These are phyloP conservation scores for Blera fallax DNA, from an alignment of 2,888 invertebrate genomes.

Conservation along the genomic window DNA sequence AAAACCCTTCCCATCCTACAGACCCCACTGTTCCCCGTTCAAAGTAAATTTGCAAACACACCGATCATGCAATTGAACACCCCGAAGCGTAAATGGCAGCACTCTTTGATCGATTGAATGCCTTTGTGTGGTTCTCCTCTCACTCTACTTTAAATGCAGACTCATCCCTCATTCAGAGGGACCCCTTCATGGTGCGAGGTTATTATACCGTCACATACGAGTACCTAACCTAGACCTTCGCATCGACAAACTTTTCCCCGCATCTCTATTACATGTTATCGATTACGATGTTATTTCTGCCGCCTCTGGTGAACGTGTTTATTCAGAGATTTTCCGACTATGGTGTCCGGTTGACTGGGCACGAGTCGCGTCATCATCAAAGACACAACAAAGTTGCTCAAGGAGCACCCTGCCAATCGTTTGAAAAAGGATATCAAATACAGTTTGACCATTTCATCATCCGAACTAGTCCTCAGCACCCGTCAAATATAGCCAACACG, in stretches of 20 bases:
- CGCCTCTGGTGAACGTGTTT: constrained; percentile 63
- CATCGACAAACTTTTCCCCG: constrained; percentile 23
- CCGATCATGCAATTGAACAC: constrained; percentile 58
- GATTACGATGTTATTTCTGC: constrained; percentile 41
- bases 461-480: not conserved
- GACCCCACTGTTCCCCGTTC: constrained; percentile 4
- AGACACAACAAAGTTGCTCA: constrained; percentile 8
- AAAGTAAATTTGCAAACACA: constrained; percentile 37
- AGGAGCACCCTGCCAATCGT: not conserved
- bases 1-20: not conserved
- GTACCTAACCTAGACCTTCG: constrained; percentile 35
- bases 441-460: constrained; percentile 1
- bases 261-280: constrained; percentile 53
- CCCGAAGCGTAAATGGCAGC: constrained; percentile 42
- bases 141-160: constrained; percentile 1
- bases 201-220: not conserved
- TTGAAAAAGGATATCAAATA: not conserved
- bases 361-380: constrained; percentile 10
- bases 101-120: constrained; percentile 68
- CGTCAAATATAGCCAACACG: not conserved
- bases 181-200: not conserved
- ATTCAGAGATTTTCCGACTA: constrained; percentile 23
- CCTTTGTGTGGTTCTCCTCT: constrained; percentile 41
- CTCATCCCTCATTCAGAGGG: constrained; percentile 24
- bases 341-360: constrained; percentile 2